Conservation (phyloP, 53 echinoderm and acorn worm genomes). For the Crossaster papposus region DNA sequence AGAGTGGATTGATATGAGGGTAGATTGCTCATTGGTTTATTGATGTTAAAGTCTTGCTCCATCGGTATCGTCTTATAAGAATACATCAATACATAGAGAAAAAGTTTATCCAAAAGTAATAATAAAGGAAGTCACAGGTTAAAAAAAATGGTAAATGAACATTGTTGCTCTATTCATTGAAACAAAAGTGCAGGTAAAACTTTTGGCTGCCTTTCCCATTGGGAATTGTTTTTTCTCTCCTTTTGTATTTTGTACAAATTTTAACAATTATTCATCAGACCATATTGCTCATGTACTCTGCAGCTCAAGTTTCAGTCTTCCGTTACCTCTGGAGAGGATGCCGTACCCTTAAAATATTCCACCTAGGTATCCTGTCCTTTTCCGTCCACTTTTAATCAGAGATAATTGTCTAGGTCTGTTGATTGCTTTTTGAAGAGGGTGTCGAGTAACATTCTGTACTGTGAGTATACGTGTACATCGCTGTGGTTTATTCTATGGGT, state of each 20-base stretch:
- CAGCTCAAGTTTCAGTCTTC: constrained; percentile 38
- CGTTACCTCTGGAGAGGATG: neutral
- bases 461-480: neutral
- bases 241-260: neutral
- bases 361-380: neutral
- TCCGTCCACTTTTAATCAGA: constrained; percentile 1
- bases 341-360: constrained; percentile 19
- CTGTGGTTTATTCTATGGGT: neutral
- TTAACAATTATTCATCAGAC: neutral
- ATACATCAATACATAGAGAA: no score
- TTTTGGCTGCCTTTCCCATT: neutral
- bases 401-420: neutral
- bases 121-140: neutral
- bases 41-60: no score
- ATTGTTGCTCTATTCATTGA: neutral
- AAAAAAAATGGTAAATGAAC: neutral
- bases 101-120: no score
- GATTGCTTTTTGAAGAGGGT: constrained; percentile 18
- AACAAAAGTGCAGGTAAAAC: neutral
- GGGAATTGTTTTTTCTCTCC: neutral
- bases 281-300: neutral
- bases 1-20: no score
- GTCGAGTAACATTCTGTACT: neutral
- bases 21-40: no score
- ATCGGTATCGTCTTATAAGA: no score